Conservation (phyloP, 1,140 invertebrate species). For the Hyles vespertilio region DNA sequence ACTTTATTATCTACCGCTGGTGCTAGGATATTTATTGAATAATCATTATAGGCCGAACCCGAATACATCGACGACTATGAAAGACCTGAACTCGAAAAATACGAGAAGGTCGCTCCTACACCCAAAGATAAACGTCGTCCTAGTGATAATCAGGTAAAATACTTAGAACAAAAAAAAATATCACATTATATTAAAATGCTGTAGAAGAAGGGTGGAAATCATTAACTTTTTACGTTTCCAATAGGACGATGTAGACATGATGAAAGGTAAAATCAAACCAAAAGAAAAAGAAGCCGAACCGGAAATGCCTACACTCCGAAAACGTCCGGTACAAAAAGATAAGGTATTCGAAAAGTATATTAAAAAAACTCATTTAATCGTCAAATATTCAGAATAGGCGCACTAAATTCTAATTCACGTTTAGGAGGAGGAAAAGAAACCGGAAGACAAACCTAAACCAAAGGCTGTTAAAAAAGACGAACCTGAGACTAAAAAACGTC, state of each 20-base stretch:
- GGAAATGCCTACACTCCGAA: conserved; percentile 55
- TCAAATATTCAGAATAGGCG: background rate
- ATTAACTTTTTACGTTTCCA: too few relatives aligned
- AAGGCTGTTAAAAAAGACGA: conserved; percentile 60
- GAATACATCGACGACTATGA: conserved; percentile 57
- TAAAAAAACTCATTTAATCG: background rate
- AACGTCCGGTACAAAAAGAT: conserved; percentile 58
- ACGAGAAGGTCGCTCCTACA: conserved; percentile 61
- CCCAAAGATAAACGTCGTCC: conserved; percentile 68
- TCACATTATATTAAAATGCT: conserved; percentile 8
- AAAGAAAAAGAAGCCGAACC: conserved; percentile 62
- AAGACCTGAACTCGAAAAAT: conserved; percentile 68
- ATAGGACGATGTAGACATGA: conserved; percentile 62
- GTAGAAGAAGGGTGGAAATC: conserved; percentile 15
- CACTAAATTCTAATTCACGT: conserved; percentile 7
- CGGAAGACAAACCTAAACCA: conserved; percentile 65
- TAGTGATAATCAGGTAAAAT: conserved; percentile 58
- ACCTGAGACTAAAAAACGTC: conserved; percentile 59
- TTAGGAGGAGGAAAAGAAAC: conserved; percentile 64
- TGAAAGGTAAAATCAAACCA: conserved; percentile 69
- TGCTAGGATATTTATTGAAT: conserved; percentile 8
- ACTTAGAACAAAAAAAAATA: background rate
- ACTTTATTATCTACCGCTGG: too few relatives aligned
- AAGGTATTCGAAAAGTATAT: conserved; percentile 43
- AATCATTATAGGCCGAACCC: conserved; percentile 32